Conservation (phyloP, 2,797 vertebrate genomes). For the Dermochelys coriacea region DNA sequence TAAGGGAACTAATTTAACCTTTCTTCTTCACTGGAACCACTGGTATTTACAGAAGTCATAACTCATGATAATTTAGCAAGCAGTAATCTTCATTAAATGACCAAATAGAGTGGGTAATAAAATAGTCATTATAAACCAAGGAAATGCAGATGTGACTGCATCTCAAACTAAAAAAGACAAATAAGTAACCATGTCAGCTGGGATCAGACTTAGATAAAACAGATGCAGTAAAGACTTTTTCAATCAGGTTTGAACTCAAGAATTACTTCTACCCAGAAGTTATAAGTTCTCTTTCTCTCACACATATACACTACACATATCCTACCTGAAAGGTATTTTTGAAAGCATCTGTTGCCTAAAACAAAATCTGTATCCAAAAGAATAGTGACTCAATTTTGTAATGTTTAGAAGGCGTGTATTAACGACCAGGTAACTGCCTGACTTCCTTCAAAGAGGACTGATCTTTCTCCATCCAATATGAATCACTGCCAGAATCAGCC, state of each 20-base stretch:
- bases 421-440: background rate
- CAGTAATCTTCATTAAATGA: background rate
- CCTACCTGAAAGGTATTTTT: background rate
- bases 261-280: background rate
- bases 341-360: background rate
- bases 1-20: background rate
- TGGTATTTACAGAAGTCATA: background rate
- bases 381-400: background rate
- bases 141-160: background rate
- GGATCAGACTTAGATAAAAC: background rate
- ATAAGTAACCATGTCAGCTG: background rate
- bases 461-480: background rate
- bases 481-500: background rate
- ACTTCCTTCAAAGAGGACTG: background rate
- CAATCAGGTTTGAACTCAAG: background rate
- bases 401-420: background rate
- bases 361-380: background rate
- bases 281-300: background rate
- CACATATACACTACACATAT: background rate
- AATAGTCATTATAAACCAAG: background rate
- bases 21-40: background rate
- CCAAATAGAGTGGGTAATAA: background rate
- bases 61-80: background rate
- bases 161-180: background rate
- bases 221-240: background rate